Percentiles rank a stretch among this genome's conserved stretches.
These are phyloP conservation scores for Psammodynastes pulverulentus DNA, from an alignment of 2,113 vertebrate genomes.

Conservation along the genomic window DNA sequence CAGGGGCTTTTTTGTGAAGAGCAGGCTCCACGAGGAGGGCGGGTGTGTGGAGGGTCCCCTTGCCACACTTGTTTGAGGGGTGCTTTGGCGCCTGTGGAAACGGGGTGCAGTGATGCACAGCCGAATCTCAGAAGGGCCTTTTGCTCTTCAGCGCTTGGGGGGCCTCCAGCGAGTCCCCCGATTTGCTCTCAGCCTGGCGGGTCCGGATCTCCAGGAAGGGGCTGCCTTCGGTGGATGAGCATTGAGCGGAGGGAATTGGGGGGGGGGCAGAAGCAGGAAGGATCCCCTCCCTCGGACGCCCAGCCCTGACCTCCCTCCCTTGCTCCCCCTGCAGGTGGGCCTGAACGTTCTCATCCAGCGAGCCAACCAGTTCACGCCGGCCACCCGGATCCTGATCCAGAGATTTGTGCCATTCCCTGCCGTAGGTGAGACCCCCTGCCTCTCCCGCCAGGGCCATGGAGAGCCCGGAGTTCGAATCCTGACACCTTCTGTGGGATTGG, in stretches of 20 bases:
- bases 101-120: background rate
- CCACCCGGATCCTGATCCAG: slow-evolving; percentile 85
- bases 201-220: background rate
- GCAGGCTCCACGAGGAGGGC: no score
- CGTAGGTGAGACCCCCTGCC: slow-evolving; percentile 71
- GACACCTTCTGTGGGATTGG: no score
- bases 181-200: background rate
- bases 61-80: background rate
- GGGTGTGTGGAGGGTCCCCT: background rate
- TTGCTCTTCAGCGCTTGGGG: background rate
- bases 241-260: background rate
- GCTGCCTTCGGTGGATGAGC: background rate
- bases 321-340: slow-evolving; percentile 75
- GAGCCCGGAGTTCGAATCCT: no score
- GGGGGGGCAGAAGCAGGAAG: background rate
- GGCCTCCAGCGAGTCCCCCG: background rate
- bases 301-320: background rate
- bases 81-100: background rate
- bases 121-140: background rate
- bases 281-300: background rate
- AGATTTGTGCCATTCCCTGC: slow-evolving; percentile 92
- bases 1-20: background rate
- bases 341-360: slow-evolving; percentile 87
- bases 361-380: slow-evolving; percentile 82
- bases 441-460: background rate